phyloP scores from a whole-genome alignment of 2,797 vertebrate species.

The Discoglossus pictus region DNA sequence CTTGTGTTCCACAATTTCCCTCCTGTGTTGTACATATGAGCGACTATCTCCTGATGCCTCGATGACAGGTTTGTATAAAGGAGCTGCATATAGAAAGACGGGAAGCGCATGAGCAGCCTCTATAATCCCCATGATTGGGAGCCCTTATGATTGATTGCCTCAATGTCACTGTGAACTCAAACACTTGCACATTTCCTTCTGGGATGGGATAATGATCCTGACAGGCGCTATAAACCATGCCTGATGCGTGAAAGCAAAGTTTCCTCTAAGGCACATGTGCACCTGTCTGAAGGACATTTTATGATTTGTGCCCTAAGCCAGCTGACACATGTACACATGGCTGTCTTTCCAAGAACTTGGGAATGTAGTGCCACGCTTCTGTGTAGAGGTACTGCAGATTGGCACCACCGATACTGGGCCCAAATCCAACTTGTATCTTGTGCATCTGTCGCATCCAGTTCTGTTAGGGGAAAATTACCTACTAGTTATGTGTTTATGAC shows the following conservation, averaged over 20 bases:
- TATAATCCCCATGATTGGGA: conserved; percentile 44
- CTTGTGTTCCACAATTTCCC: too few relatives aligned
- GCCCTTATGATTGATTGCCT: conserved; percentile 56
- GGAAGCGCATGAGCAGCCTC: conserved; percentile 54
- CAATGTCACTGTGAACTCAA: conserved; percentile 46
- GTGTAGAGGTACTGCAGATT: too few relatives aligned
- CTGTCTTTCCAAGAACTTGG: background rate
- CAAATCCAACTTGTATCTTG: too few relatives aligned
- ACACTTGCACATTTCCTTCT: conserved; percentile 54
- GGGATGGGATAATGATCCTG: background rate
- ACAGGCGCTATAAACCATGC: conserved; percentile 40
- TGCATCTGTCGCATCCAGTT: too few relatives aligned
- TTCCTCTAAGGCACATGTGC: conserved; percentile 47
- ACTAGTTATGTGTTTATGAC: too few relatives aligned
- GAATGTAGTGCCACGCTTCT: background rate
- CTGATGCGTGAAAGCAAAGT: conserved; percentile 49
- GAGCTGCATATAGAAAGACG: conserved; percentile 43
- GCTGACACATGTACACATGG: conserved; percentile 26
- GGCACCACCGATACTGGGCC: too few relatives aligned
- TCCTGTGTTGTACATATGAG: too few relatives aligned
- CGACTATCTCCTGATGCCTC: too few relatives aligned
- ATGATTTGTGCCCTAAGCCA: conserved; percentile 38
- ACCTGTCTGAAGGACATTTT: conserved; percentile 50
- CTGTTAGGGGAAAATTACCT: too few relatives aligned
- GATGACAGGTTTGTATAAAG: conserved; percentile 24